phyloP scores from a whole-genome alignment of 2,888 invertebrate genomes.

The Amiota minor region DNA sequence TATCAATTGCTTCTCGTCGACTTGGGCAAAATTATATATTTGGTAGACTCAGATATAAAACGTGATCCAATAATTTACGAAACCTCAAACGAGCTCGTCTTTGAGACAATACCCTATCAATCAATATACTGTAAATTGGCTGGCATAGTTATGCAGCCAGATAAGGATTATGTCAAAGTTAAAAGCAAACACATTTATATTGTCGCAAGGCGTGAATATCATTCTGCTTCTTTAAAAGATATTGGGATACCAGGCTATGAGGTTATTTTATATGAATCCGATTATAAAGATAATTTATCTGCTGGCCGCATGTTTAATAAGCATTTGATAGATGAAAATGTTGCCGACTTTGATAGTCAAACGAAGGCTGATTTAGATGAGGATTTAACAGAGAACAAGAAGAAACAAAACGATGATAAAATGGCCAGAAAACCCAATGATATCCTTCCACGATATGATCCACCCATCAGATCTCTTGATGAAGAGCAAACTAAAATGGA shows the following conservation, averaged over 20 bases:
- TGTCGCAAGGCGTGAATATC: neutral
- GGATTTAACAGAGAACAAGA: too few species aligned
- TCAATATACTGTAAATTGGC: constrained; percentile 12
- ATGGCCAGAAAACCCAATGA: too few species aligned
- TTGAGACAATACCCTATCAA: neutral
- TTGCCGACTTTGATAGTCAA: neutral
- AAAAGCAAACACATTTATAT: neutral
- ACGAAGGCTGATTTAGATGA: neutral
- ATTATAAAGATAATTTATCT: neutral
- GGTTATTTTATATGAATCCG: neutral
- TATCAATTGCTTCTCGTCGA: constrained; percentile 2
- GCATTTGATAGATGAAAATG: neutral
- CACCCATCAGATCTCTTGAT: too few species aligned
- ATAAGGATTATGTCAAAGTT: neutral
- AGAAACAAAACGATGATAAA: too few species aligned
- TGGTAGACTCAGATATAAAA: neutral
- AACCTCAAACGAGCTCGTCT: neutral
- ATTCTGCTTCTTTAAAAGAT: neutral
- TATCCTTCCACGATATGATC: too few species aligned
- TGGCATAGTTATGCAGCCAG: neutral
- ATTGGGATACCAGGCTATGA: neutral
- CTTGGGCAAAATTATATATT: neutral
- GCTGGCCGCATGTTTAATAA: neutral
- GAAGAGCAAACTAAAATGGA: too few species aligned
- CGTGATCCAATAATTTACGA: neutral